phyloP scores from a whole-genome alignment of 2,888 invertebrate species.

The Atethmia centrago region DNA sequence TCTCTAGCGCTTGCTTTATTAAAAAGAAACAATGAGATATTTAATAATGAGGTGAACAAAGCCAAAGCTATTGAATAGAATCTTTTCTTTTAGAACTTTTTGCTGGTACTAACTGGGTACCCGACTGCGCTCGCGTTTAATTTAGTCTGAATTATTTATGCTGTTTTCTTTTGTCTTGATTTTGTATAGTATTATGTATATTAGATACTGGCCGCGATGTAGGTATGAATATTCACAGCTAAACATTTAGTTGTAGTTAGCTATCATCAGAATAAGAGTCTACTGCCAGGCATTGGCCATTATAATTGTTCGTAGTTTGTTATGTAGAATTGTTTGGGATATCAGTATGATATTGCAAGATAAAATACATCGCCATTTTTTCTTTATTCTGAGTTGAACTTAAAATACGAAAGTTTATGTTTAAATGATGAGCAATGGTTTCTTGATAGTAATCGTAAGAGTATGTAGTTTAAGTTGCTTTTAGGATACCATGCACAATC shows the following conservation, averaged over 20 bases:
- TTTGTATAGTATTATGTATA: not conserved
- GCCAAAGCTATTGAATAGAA: conserved; percentile 44
- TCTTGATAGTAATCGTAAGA: not conserved
- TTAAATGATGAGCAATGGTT: not conserved
- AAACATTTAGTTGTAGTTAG: not conserved
- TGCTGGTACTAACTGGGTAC: conserved; percentile 26
- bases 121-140: conserved; percentile 33
- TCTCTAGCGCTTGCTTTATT: conserved; percentile 48
- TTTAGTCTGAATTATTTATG: conserved; percentile 35
- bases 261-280: not conserved
- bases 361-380: not conserved
- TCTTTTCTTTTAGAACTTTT: conserved; percentile 48
- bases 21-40: conserved; percentile 57
- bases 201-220: not conserved
- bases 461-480: not conserved
- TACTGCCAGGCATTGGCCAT: not conserved
- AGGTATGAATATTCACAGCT: conserved; percentile 7
- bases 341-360: too few relatives aligned
- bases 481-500: not conserved
- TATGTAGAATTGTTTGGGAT: not conserved
- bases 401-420: not conserved
- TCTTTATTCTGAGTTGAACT: not conserved
- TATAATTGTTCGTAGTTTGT: not conserved
- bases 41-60: conserved; percentile 56
- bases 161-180: conserved; percentile 8